Base-by-base conservation (phyloP, 2,888 invertebrate species). In the Papilio elwesi region DNA sequence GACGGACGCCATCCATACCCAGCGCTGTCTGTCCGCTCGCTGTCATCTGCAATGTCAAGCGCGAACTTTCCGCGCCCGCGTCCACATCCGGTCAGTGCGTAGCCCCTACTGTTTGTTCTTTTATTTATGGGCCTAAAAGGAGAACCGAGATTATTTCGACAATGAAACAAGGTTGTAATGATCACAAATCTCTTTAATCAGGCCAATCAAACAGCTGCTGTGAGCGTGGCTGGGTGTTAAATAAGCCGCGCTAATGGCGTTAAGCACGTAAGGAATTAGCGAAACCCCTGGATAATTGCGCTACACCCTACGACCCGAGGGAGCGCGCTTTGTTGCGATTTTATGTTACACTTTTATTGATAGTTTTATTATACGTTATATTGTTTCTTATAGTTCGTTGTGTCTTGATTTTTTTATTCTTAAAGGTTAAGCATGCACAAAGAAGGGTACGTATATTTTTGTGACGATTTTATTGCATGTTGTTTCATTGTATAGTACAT, bases 211-310 rank as follows among this genome's bases (percentile, higher is more conserved):
- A 73, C 59, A 69, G 68, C 68, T 57, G 53, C 38, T 13, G 10
- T 38, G 36, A 59, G 38, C 43, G 66, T 71, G 48, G 36, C 47
- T 72, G 36, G 63, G 72, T 82, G 82, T 84, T 87, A 85, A 88
- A 86, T 87, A 88, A 89, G 85, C 88, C 85, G 80, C 81, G 83
- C 88, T 87, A 90, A 90, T 86, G 86, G 86, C 84, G 87, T 84
- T 90, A 88, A 90, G 87, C 84, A 82, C 82, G 80, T 68, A 75
- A 84, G 85, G 72, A 82, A 88, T 89, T 87, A 86, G 82, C 79
- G 80, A 80, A 82, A 80, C 86, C 89, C 86, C 81, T 49, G 76
- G 82, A 83, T 87, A 89, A 90, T 89, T 85, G 87, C 81, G 78
- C 76, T 78, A 77, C 76, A 81, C 82, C 80, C 77, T 70, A 65